Evolutionary conservation across 2,888 invertebrate genomes (phyloP).

Genomic region (Punctoribates punctum): DNA sequence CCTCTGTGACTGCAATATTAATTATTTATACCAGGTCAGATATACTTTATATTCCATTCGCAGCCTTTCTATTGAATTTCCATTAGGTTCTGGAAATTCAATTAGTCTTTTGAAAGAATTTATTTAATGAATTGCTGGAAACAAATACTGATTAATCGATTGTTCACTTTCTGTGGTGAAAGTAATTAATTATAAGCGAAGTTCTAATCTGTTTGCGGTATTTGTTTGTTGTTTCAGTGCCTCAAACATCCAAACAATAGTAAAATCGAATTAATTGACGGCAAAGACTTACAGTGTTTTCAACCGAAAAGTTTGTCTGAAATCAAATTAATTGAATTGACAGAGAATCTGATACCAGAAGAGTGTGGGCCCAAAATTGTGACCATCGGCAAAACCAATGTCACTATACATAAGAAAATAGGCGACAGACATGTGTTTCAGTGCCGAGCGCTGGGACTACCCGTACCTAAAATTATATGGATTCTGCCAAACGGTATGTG

Average conservation of each 20-base stretch:
- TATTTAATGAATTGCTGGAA: no score
- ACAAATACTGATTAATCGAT: no score
- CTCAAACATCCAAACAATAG: slow-evolving; percentile 29
- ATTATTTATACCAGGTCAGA: slow-evolving; percentile 47
- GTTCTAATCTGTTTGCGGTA: slow-evolving; percentile 4
- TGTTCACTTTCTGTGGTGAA: no score
- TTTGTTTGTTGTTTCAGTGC: slow-evolving; percentile 8
- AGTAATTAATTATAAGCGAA: no score
- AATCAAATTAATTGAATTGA: slow-evolving; percentile 50
- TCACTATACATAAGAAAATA: slow-evolving; percentile 44
- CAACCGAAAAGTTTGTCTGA: slow-evolving; percentile 50
- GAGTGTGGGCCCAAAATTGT: slow-evolving; percentile 49
- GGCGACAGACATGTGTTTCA: slow-evolving; percentile 48
- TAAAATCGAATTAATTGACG: slow-evolving; percentile 27
- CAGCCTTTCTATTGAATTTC: no score
- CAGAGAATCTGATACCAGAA: slow-evolving; percentile 49
- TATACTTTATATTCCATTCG: no score
- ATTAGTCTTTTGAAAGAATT: no score
- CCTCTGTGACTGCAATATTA: slow-evolving; percentile 56
- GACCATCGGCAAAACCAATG: slow-evolving; percentile 40
- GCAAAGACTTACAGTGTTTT: slow-evolving; percentile 48
- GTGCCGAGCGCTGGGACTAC: slow-evolving; percentile 56
- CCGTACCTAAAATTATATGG: slow-evolving; percentile 54
- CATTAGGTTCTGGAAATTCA: no score
- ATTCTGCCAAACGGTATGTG: slow-evolving; percentile 51